Base-by-base conservation (phyloP, 2,888 invertebrate species). In the Pachymerium ferrugineum region DNA sequence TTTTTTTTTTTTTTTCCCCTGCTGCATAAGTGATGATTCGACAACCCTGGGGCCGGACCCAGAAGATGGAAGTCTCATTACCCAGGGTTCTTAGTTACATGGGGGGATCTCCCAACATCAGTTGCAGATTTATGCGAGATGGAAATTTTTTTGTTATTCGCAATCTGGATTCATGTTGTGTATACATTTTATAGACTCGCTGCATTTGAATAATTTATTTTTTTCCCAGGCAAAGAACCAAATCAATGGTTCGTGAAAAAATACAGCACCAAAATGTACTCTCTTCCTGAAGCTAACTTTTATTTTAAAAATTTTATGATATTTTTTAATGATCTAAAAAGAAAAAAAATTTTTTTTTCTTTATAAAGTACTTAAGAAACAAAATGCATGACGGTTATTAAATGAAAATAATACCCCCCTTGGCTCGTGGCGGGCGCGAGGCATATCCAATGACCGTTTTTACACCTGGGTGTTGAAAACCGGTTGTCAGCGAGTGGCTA, bases 91-190 rank as follows among this genome's bases (percentile, higher is more conserved):
- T 54, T 54, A 54, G 54, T 54, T 54, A 54, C 54, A 25, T 54
- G 10, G 22, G 22, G n/a, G 54, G 22, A 54, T 54, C 54, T 54
- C 54, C 54, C 54, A n/a, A 25, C 54, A 25, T 54, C 25, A 54
- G 54, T 54, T 22, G 54, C 28, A 54, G 54, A 54, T 54, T 54
- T 54, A 54, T 54, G 54, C 54, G 54, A 54, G 54, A 54, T 54
- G 54, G 54, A 54, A 54, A 54, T 54, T 54, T n/a, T n/a, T 54
- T 54, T 54, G 54, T 54, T 54, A 54, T 54, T 54, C 54, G 54
- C 54, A 54, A 54, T 54, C 54, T 54, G 54, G 28, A 54, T 54
- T 54, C 54, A 54, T 54, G 54, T 54, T 54, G 54, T 54, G 54
- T 54, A 54, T 54, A 54, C 25, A 54, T 54, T 54, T 54, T 54